Conservation (phyloP, 1,140 invertebrate species). For the Orchestia grillus region DNA sequence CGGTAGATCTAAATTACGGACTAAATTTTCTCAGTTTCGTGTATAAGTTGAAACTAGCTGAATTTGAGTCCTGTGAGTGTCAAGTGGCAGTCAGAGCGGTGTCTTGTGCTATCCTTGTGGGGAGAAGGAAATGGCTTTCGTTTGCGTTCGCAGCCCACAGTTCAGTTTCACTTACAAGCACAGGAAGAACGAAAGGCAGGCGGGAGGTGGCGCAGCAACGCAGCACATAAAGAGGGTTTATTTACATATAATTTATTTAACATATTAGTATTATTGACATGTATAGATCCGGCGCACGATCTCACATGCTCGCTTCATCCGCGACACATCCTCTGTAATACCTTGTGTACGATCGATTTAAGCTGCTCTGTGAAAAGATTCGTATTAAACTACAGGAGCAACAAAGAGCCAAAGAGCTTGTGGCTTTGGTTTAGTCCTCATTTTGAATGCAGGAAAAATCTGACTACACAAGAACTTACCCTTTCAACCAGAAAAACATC, state of each 20-base stretch:
- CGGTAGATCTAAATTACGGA: not conserved
- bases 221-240: too few species aligned
- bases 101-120: not conserved
- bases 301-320: not conserved
- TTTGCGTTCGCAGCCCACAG: not conserved
- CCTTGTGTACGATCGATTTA: not conserved
- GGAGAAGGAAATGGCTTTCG: not conserved
- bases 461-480: not conserved
- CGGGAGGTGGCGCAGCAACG: not conserved
- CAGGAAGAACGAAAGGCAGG: not conserved
- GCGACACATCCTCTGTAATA: not conserved
- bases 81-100: not conserved
- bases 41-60: not conserved
- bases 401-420: not conserved
- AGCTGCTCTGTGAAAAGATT: not conserved
- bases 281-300: not conserved
- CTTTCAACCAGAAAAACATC: not conserved
- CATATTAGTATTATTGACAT: not conserved
- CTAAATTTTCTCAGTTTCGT: not conserved
- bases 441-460: not conserved
- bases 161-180: not conserved
- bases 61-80: not conserved
- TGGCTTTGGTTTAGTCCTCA: not conserved
- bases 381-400: not conserved
- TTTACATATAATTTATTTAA: too few species aligned